phyloP scores from a whole-genome alignment of 1,140 invertebrate species.

The Zelostemma sp. region DNA sequence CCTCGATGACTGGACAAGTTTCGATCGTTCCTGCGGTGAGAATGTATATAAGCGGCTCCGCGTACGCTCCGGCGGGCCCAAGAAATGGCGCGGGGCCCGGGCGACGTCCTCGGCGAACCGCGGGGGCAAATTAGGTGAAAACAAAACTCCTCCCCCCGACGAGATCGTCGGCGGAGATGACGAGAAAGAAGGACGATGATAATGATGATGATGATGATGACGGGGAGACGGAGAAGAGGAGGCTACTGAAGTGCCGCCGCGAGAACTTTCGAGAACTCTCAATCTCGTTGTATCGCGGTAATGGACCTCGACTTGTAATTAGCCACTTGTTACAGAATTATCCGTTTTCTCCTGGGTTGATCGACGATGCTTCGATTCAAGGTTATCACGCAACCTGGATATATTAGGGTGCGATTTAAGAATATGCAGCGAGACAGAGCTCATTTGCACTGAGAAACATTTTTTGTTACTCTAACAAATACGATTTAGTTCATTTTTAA shows the following conservation, averaged over 20 bases:
- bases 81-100: slow-evolving; percentile 41
- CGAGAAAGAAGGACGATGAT: slow-evolving; percentile 16
- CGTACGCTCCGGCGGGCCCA: slow-evolving; percentile 44
- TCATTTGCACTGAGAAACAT: too few relatives aligned
- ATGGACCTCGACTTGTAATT: slow-evolving; percentile 54
- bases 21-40: slow-evolving; percentile 29
- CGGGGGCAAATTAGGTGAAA: slow-evolving; percentile 58
- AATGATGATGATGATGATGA: slow-evolving; percentile 30
- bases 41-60: too few relatives aligned
- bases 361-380: too few relatives aligned
- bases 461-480: too few relatives aligned
- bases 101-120: slow-evolving; percentile 36
- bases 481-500: too few relatives aligned
- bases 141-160: slow-evolving; percentile 51
- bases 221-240: slow-evolving; percentile 14
- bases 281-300: slow-evolving; percentile 42
- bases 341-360: too few relatives aligned
- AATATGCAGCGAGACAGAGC: too few relatives aligned
- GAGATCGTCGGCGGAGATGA: slow-evolving; percentile 9
- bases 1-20: slow-evolving; percentile 61
- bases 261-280: slow-evolving; percentile 20
- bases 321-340: slow-evolving; percentile 44
- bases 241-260: slow-evolving; percentile 44
- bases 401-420: too few relatives aligned
- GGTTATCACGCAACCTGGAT: too few relatives aligned